Conservation (phyloP, 1,140 invertebrate genomes). For the Macrosteles quadrilineatus region DNA sequence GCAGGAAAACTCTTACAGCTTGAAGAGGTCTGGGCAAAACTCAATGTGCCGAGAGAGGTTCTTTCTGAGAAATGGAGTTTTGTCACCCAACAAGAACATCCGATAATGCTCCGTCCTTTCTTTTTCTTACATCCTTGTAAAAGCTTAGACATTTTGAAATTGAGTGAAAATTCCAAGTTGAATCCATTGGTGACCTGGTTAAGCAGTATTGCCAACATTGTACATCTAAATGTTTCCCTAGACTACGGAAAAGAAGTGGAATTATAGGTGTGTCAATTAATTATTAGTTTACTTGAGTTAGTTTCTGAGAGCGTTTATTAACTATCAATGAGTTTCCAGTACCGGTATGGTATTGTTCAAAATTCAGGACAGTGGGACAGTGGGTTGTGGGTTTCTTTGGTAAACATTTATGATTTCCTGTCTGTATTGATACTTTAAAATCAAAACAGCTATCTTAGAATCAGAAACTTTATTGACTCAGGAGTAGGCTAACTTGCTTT, state of each 20-base stretch:
- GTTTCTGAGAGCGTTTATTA: too few species aligned
- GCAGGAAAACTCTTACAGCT: constrained; percentile 25
- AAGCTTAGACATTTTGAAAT: constrained; percentile 30
- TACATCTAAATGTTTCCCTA: constrained; percentile 4
- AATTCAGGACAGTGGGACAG: too few species aligned
- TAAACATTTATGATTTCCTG: too few species aligned
- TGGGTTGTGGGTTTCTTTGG: too few species aligned
- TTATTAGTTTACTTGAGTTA: too few species aligned
- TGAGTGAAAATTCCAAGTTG: not conserved
- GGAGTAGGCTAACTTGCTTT: too few species aligned
- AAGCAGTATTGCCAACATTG: constrained; percentile 27
- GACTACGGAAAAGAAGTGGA: not conserved
- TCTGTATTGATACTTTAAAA: too few species aligned
- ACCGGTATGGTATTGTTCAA: too few species aligned
- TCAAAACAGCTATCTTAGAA: too few species aligned
- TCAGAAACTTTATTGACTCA: too few species aligned
- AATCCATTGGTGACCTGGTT: constrained; percentile 35
- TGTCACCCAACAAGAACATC: constrained; percentile 38
- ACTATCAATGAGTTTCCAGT: too few species aligned
- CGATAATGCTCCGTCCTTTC: constrained; percentile 35
- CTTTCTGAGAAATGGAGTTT: constrained; percentile 18
- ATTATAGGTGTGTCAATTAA: too few species aligned
- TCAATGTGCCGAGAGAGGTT: constrained; percentile 1
- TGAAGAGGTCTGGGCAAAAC: constrained; percentile 15
- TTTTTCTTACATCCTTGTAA: constrained; percentile 39